Conservation (phyloP, 2,888 invertebrate genomes). For the Leptinotarsa haldemani region DNA sequence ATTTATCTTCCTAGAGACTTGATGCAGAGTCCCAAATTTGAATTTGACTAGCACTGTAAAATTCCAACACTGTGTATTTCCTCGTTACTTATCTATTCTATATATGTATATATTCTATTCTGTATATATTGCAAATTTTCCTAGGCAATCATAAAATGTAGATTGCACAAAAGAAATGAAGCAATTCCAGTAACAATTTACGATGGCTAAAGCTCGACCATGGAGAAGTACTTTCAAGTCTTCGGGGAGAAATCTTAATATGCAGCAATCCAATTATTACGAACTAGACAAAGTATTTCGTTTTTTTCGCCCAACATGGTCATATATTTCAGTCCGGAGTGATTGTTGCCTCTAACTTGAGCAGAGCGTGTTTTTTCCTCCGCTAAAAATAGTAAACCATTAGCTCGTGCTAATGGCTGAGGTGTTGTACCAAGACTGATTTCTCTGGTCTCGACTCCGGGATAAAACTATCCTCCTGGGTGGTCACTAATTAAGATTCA, state of each 20-base stretch:
- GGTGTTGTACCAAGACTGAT: slow-evolving; percentile 64
- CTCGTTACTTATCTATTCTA: too few species aligned
- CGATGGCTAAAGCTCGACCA: slow-evolving; percentile 8
- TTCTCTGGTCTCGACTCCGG: slow-evolving; percentile 58
- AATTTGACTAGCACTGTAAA: too few species aligned
- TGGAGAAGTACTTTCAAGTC: slow-evolving; percentile 5
- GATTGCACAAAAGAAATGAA: slow-evolving; percentile 11
- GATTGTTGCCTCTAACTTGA: slow-evolving; percentile 37
- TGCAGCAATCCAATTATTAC: slow-evolving; percentile 22
- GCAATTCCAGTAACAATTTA: slow-evolving; percentile 9
- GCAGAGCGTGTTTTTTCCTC: slow-evolving; percentile 44
- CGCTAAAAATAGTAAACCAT: slow-evolving; percentile 64
- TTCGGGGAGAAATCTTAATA: slow-evolving; percentile 20
- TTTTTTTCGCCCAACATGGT: slow-evolving; percentile 23
- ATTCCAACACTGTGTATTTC: too few species aligned
- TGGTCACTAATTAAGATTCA: slow-evolving; percentile 69
- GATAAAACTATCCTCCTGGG: slow-evolving; percentile 65
- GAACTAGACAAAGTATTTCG: slow-evolving; percentile 16
- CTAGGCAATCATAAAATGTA: background rate
- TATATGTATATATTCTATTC: too few species aligned
- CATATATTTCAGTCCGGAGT: slow-evolving; percentile 23
- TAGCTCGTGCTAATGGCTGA: slow-evolving; percentile 66
- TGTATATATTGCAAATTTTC: background rate
- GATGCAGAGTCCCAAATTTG: too few species aligned
- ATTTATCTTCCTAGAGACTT: too few species aligned